These are phyloP conservation scores for Vultur gryphus DNA, from an alignment of 2,797 vertebrate genomes.

Conservation along the genomic window DNA sequence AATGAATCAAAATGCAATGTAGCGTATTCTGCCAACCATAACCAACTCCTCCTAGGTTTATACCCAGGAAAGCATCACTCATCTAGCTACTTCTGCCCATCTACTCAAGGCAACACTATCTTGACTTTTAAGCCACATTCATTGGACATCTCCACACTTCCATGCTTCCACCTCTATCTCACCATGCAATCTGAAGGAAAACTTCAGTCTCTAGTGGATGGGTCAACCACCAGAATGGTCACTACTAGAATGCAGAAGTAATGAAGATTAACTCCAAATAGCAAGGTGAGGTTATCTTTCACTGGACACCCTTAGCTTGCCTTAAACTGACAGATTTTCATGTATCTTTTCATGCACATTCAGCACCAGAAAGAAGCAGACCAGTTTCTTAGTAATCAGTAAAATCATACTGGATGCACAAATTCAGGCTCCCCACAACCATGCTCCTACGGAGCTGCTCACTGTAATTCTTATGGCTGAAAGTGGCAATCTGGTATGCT, in stretches of 20 bases:
- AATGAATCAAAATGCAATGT: neutral
- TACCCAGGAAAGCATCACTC: neutral
- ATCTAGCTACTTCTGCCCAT: neutral
- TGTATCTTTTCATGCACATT: neutral
- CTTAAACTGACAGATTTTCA: neutral
- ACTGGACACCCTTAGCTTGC: neutral
- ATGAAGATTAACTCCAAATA: neutral
- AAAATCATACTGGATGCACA: neutral
- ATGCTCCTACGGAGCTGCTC: neutral
- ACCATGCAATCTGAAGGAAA: neutral
- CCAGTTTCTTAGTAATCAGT: neutral
- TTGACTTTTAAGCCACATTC: neutral
- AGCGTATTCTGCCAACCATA: neutral
- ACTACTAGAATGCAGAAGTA: neutral
- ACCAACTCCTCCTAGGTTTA: neutral
- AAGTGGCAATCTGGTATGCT: neutral
- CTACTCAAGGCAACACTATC: neutral
- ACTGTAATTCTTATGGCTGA: too few species aligned
- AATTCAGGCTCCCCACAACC: neutral
- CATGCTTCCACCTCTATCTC: neutral
- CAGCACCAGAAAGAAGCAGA: neutral
- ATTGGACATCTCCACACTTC: neutral
- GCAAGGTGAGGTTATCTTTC: neutral
- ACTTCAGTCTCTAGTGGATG: neutral
- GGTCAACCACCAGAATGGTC: neutral